Conservation (phyloP, 2,797 vertebrate genomes). For the Enteromius anoplus region DNA sequence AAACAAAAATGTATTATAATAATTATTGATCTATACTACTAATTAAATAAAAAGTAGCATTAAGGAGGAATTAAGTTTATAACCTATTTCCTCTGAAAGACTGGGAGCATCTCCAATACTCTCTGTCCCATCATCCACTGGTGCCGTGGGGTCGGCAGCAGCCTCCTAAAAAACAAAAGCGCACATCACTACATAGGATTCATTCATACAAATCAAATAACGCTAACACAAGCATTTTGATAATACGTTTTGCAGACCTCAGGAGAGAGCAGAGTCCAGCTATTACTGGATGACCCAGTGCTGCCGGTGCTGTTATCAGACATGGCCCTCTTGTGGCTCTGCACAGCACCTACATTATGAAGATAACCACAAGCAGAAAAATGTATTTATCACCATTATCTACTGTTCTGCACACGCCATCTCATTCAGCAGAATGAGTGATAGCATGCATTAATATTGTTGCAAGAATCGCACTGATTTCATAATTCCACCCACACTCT, state of each 20-base stretch:
- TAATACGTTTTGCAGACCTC: conserved; percentile 75
- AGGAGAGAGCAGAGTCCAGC: conserved; percentile 86
- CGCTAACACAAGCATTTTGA: background rate
- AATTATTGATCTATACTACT: background rate
- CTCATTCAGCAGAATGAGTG: background rate
- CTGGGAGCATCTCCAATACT: conserved; percentile 78
- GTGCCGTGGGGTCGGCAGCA: conserved; percentile 72
- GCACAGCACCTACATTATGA: conserved; percentile 63
- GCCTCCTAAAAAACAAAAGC: conserved; percentile 69
- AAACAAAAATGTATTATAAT: background rate
- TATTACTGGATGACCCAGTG: conserved; percentile 81
- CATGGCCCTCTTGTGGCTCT: conserved; percentile 79
- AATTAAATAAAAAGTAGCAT: background rate
- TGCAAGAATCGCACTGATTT: background rate
- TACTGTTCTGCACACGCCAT: background rate
- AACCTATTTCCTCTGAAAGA: conserved; percentile 79
- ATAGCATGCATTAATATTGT: background rate
- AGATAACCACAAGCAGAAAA: conserved; percentile 61
- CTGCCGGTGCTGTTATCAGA: conserved; percentile 81
- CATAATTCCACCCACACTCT: background rate
- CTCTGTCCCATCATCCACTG: conserved; percentile 77
- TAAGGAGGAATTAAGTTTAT: background rate
- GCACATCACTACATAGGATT: background rate
- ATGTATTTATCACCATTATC: conserved; percentile 36
- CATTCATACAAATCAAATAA: conserved; percentile 1